Evolutionary conservation across 1,140 invertebrate species (phyloP), one percentile per base, ranked within the genome.

Genomic region (Yoshiicerus persimilis): DNA sequence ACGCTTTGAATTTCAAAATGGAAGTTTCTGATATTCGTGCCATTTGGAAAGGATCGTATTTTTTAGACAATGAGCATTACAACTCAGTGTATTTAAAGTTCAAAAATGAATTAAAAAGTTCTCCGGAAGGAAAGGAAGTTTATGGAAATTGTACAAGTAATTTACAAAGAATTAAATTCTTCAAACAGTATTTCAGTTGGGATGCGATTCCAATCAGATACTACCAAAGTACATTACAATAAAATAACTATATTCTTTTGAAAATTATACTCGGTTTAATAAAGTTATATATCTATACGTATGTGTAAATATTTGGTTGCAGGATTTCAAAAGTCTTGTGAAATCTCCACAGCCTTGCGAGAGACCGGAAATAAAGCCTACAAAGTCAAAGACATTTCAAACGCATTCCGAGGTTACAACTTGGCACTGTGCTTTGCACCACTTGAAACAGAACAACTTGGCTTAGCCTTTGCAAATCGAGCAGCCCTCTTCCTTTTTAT

Each of bases 401-500:
- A 25, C 36, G 87, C 87, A 20, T 36, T 87, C 32, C 87, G 87
- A 25, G 75, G 34, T 11, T 87, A 87, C 39, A 84, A 70, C 9
- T 62, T 87, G 41, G 38, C 87, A 9, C 10, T 87, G 13, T 75
- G 27, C 27, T 87, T 87, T 87, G 87, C 87, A 75, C 86, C 86
- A 47, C 30, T 11, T 75, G 66, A 39, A 27, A 87, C 16, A 41
- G 75, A 75, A 87, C n/a, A 77, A 41, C 36, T 87, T 0, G 34
- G 20, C 16, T 20, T 87, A 4, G 80, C 75, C 6, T 87, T 16
- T n/a, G 1, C 87, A 32, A 70, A 70, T 30, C 66, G 66, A 4
- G 10, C 66, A 30, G 66, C 30, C 11, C 30, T 70, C 9, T 70
- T 70, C 30, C 25, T 70, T 16, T 30, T 16, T 70, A 70, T 70